These are phyloP conservation scores for Campaea margaritaria DNA, from an alignment of 2,888 invertebrate species.

Conservation along the genomic window DNA sequence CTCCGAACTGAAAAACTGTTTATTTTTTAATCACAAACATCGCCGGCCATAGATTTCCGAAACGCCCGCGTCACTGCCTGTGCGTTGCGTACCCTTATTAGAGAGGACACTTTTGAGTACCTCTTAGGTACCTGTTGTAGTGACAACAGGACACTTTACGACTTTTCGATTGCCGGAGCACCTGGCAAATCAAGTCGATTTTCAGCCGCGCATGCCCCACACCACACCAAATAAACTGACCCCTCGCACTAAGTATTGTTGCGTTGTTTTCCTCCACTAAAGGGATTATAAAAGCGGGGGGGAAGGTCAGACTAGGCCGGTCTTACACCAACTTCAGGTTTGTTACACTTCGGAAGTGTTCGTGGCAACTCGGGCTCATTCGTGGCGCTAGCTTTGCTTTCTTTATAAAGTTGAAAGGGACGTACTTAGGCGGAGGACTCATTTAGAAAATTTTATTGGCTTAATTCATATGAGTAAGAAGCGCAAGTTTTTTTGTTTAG, in stretches of 20 bases:
- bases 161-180: constrained; percentile 4
- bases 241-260: constrained; percentile 2
- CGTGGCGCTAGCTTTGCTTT: constrained; percentile 18
- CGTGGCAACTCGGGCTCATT: constrained; percentile 31
- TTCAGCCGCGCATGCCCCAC: constrained; percentile 22
- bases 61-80: no score
- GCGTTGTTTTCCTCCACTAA: constrained; percentile 3
- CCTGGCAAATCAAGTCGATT: constrained; percentile 22
- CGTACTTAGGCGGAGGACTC: constrained; percentile 3
- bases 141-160: constrained; percentile 8
- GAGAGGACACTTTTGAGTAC: no score
- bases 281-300: constrained; percentile 10
- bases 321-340: constrained; percentile 20
- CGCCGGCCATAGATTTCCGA: no score
- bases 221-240: constrained; percentile 8
- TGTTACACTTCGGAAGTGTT: constrained; percentile 27
- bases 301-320: constrained; percentile 18
- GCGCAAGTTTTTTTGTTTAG: no score
- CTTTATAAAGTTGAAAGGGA: not conserved
- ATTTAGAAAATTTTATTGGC: no score
- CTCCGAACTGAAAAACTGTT: no score
- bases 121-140: constrained; percentile 26
- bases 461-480: no score
- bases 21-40: no score
- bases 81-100: no score